Evolutionary conservation across 1,140 invertebrate genomes (phyloP), one percentile per base, ranked within the genome.

Genomic region (Bombus vancouverensis): DNA sequence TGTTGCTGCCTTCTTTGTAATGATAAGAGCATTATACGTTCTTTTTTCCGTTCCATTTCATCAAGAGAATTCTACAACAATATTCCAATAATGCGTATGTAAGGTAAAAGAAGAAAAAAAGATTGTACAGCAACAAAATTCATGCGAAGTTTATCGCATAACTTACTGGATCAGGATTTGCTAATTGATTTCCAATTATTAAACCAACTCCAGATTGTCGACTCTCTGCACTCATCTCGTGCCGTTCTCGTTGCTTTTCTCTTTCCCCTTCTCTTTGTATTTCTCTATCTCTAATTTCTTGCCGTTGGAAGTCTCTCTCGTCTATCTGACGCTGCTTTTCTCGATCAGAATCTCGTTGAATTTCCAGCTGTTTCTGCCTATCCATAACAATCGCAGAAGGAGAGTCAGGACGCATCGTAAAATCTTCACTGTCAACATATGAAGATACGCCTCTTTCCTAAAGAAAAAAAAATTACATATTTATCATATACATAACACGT

Each of bases 21-120:
- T 18, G 98, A 99, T 88, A 98, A 94, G 93, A 98, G 93, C 96
- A 99, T 97, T 74, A 99, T 98, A 87, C 97, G 96, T 92, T 99
- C 98, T 92, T 98, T 99, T 92, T 98, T 98, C 59, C 96, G 96
- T 92, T 98, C 98, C 97, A 98, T 98, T 95, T 98, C 98, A 88
- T 98, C 97, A 42, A 98, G 95, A 37, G 96, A 96, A 90, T 97
- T 97, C 97, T 98, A 92, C n/a, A 92, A 92, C 86, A 66, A 13
- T 53, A 59, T n/a, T 42, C 42, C 1, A 15, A 59, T 72, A 18
- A 42, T 6, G 12, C 22, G 1, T 53, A 53, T 53, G 47, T 12
- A 13, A 34, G 68, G 2, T 15, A 47, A 53, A 74, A 12, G 32
- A 22, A 34, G 1, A 25, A 34, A 22, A 4, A 28, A 66, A 10